Conservation (phyloP, 2,888 invertebrate species). For the Boloria selene region DNA sequence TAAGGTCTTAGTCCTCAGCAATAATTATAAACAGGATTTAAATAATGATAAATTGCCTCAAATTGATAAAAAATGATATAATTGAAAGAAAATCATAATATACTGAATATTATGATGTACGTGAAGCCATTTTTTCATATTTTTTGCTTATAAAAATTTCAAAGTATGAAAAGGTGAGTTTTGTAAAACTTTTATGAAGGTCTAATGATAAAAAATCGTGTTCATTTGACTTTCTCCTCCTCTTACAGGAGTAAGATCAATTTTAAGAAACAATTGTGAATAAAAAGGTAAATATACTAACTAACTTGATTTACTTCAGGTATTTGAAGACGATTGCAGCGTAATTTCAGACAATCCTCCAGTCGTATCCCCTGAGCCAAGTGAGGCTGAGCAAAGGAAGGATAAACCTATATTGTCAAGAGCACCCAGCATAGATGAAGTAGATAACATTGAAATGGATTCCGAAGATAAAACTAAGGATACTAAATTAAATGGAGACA, state of each 20-base stretch:
- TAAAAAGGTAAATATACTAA: neutral
- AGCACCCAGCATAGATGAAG: constrained; percentile 77
- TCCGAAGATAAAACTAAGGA: constrained; percentile 62
- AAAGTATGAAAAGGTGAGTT: neutral
- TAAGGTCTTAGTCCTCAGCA: too few relatives aligned
- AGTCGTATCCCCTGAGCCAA: constrained; percentile 75
- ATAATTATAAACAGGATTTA: too few relatives aligned
- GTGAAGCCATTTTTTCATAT: too few relatives aligned
- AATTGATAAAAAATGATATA: too few relatives aligned
- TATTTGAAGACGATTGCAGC: constrained; percentile 82
- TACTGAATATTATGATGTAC: too few relatives aligned
- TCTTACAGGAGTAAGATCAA: too few relatives aligned
- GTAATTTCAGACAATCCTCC: constrained; percentile 81
- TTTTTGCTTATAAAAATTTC: neutral
- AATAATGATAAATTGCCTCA: too few relatives aligned
- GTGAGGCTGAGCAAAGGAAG: constrained; percentile 71
- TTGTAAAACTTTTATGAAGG: too few relatives aligned
- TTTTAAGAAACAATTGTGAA: too few relatives aligned
- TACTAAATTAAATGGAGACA: constrained; percentile 76
- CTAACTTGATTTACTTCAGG: constrained; percentile 53
- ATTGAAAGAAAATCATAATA: too few relatives aligned
- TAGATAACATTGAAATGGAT: constrained; percentile 74
- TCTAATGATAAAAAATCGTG: too few relatives aligned
- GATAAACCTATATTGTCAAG: constrained; percentile 71
- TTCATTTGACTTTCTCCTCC: too few relatives aligned